phyloP scores from a whole-genome alignment of 2,113 vertebrate species.

The Xiphias gladius region DNA sequence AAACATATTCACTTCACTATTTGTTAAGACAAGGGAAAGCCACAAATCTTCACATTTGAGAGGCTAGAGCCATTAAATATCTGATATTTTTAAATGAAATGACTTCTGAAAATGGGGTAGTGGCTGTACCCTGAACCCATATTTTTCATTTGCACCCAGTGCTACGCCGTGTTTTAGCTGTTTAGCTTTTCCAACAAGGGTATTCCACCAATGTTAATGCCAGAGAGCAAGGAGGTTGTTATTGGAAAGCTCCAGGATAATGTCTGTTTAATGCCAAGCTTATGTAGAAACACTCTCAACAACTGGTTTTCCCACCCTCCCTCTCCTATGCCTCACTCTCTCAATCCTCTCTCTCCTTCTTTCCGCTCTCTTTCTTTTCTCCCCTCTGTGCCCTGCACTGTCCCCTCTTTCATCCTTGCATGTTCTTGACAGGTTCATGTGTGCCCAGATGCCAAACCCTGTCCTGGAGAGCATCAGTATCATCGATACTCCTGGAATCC shows the following conservation, averaged over 20 bases:
- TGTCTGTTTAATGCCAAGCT: conserved; percentile 46
- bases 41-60: too few relatives aligned
- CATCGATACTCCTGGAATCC: conserved; percentile 94
- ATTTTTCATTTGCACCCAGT: accelerated
- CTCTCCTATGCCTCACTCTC: background rate
- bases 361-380: conserved; percentile 5
- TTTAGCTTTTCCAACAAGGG: conserved; percentile 1
- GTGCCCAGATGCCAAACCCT: conserved; percentile 91
- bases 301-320: conserved; percentile 50
- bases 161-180: background rate
- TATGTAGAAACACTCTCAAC: conserved; percentile 59
- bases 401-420: background rate
- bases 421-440: conserved; percentile 88
- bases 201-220: background rate
- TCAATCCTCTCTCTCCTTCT: background rate
- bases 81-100: background rate
- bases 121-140: background rate
- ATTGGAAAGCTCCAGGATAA: conserved; percentile 22
- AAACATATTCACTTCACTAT: too few relatives aligned
- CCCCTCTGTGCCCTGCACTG: background rate
- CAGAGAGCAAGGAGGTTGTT: background rate
- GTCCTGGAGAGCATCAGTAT: conserved; percentile 96
- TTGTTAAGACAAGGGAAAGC: too few relatives aligned
- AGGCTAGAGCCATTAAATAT: background rate
- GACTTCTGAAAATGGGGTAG: background rate